A percentile compares a stretch with the other conserved stretches of the same genome.
These are phyloP conservation scores for Iphiclides podalirius DNA, from an alignment of 2,888 invertebrate species.

Conservation along the genomic window DNA sequence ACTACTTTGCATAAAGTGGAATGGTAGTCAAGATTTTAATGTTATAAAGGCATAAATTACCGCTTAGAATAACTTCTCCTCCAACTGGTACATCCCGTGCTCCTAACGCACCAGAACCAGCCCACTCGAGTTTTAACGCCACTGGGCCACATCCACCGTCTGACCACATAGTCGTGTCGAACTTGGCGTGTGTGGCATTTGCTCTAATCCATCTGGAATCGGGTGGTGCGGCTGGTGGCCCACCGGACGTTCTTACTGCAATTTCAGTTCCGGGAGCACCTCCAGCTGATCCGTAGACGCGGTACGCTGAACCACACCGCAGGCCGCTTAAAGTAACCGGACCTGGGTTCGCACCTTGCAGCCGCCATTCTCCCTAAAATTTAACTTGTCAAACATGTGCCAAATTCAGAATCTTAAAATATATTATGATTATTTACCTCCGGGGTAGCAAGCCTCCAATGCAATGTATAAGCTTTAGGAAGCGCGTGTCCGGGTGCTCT, in stretches of 20 bases:
- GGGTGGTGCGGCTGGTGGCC: conserved; percentile 82
- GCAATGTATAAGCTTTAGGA: conserved; percentile 82
- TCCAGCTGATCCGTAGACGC: conserved; percentile 89
- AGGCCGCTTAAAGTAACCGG: conserved; percentile 84
- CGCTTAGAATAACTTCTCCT: conserved; percentile 68
- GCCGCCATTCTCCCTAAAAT: conserved; percentile 84
- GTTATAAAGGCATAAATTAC: too few species aligned
- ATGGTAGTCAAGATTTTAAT: too few species aligned
- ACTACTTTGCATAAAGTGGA: too few species aligned
- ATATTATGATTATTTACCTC: conserved; percentile 79
- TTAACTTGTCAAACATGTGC: background rate
- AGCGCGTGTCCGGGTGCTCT: conserved; percentile 65
- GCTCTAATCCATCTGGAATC: conserved; percentile 88
- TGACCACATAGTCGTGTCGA: conserved; percentile 90
- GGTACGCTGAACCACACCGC: conserved; percentile 91
- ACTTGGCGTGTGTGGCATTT: conserved; percentile 89
- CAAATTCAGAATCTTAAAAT: background rate
- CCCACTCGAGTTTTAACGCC: conserved; percentile 87
- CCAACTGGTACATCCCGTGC: conserved; percentile 69
- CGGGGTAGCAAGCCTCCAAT: conserved; percentile 84
- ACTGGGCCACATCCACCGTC: conserved; percentile 92
- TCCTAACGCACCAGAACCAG: conserved; percentile 73
- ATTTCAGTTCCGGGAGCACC: conserved; percentile 88
- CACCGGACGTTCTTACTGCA: conserved; percentile 89
- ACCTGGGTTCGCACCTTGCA: conserved; percentile 62